Evolutionary conservation across 2,888 invertebrate species (phyloP).

Genomic region (Drosophila pegasa): DNA sequence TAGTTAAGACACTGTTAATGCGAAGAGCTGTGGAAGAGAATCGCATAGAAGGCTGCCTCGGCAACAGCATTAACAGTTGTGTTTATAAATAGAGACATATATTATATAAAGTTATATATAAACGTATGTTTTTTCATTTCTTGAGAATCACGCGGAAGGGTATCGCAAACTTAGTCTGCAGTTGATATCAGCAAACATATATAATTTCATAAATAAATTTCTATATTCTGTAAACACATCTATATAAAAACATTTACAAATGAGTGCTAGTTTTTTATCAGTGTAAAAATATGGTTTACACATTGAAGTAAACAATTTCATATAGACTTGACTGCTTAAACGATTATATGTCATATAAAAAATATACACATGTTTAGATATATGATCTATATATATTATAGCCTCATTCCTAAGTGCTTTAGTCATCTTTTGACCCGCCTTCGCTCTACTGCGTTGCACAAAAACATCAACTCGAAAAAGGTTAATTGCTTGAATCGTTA

Average conservation of each 20-base stretch:
- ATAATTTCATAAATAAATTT: not conserved
- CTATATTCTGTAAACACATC: not conserved
- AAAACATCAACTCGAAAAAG: not conserved
- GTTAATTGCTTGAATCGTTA: slow-evolving; percentile 1
- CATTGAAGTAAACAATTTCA: not conserved
- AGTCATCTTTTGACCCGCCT: not conserved
- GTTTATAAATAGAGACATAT: not conserved
- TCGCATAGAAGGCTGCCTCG: too few species aligned
- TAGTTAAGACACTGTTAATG: too few species aligned
- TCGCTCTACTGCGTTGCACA: not conserved
- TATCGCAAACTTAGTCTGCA: not conserved
- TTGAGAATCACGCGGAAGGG: slow-evolving; percentile 3
- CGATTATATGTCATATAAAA: not conserved
- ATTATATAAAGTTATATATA: too few species aligned
- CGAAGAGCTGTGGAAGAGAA: too few species aligned
- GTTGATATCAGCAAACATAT: not conserved
- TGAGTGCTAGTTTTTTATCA: not conserved
- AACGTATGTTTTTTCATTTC: not conserved
- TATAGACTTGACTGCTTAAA: not conserved
- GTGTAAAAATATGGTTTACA: not conserved
- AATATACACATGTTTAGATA: not conserved
- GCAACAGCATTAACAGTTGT: not conserved
- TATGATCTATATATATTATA: not conserved
- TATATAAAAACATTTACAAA: not conserved
- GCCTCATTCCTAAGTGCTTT: not conserved